These are phyloP conservation scores for Rhagologus leucostigma DNA, from an alignment of 2,113 vertebrate species.

Conservation along the genomic window DNA sequence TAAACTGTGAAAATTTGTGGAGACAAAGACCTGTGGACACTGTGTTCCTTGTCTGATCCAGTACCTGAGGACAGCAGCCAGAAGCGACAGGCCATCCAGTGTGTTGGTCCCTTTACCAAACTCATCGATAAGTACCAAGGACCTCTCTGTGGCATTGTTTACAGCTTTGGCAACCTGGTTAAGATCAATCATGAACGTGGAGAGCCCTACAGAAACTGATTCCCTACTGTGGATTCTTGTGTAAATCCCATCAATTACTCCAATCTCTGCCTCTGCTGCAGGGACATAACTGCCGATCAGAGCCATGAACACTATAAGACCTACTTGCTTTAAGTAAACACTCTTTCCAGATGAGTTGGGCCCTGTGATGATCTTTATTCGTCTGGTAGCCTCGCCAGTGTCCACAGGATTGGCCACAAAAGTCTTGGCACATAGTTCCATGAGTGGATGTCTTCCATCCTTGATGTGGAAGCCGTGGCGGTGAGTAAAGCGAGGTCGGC, in stretches of 20 bases:
- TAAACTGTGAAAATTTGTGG: constrained; percentile 94
- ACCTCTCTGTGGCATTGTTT: constrained; percentile 86
- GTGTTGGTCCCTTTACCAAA: constrained; percentile 99
- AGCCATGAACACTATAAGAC: constrained; percentile 95
- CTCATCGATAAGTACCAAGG: constrained; percentile 94
- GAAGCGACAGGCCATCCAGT: constrained; percentile 87
- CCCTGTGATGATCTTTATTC: constrained; percentile 91
- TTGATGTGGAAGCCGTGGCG: constrained; percentile 60
- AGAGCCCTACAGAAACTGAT: constrained; percentile 92
- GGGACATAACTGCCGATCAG: constrained; percentile 93
- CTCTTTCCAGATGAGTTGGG: constrained; percentile 98
- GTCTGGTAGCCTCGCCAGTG: constrained; percentile 74
- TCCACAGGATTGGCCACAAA: constrained; percentile 90
- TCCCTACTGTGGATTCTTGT: constrained; percentile 92
- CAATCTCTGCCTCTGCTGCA: constrained; percentile 89
- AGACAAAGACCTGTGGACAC: constrained; percentile 87
- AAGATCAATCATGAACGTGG: constrained; percentile 96
- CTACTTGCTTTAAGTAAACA: constrained; percentile 93
- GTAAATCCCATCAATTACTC: constrained; percentile 89
- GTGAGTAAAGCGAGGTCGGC: constrained; percentile 71
- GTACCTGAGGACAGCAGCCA: constrained; percentile 86
- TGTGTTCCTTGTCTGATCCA: constrained; percentile 79
- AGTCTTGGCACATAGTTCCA: constrained; percentile 88
- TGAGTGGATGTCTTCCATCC: constrained; percentile 85
- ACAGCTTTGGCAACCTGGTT: constrained; percentile 93